These are phyloP conservation scores for Tryphoninae sp. DNA, from an alignment of 2,888 invertebrate species.

Conservation along the genomic window DNA sequence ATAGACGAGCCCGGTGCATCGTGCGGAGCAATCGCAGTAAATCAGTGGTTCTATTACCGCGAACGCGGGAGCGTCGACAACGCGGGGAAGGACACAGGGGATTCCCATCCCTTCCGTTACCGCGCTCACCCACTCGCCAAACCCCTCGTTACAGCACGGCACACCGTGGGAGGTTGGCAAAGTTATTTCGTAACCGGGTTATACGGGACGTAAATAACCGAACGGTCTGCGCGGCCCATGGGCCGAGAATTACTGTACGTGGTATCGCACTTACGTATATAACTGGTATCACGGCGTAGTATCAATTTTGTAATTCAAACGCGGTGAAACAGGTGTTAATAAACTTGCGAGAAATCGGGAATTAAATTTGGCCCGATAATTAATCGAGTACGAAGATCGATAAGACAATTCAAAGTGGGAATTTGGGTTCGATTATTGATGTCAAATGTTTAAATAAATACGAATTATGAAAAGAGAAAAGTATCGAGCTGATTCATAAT, in stretches of 20 bases:
- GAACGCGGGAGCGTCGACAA: conserved; percentile 61
- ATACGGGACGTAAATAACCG: conserved; percentile 67
- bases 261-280: conserved; percentile 10
- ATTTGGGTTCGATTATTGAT: too few species aligned
- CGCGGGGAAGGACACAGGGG: conserved; percentile 42
- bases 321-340: conserved; percentile 24
- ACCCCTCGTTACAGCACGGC: not conserved
- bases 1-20: conserved; percentile 56
- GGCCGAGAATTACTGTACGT: conserved; percentile 17
- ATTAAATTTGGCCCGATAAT: not conserved
- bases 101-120: not conserved
- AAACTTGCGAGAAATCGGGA: not conserved
- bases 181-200: conserved; percentile 59
- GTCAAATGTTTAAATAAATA: too few species aligned
- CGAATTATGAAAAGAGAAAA: not conserved
- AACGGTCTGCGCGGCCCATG: conserved; percentile 19
- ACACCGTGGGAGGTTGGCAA: conserved; percentile 43
- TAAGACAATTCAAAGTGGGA: not conserved
- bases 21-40: conserved; percentile 67
- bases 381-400: not conserved
- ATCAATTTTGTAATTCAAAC: conserved; percentile 12
- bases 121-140: too few species aligned
- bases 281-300: conserved; percentile 24
- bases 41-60: conserved; percentile 71
- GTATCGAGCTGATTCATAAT: not conserved